A percentile compares a stretch with the other conserved stretches of the same genome.
Conservation (phyloP, 2,888 invertebrate species). For the Limnephilus auricula region DNA sequence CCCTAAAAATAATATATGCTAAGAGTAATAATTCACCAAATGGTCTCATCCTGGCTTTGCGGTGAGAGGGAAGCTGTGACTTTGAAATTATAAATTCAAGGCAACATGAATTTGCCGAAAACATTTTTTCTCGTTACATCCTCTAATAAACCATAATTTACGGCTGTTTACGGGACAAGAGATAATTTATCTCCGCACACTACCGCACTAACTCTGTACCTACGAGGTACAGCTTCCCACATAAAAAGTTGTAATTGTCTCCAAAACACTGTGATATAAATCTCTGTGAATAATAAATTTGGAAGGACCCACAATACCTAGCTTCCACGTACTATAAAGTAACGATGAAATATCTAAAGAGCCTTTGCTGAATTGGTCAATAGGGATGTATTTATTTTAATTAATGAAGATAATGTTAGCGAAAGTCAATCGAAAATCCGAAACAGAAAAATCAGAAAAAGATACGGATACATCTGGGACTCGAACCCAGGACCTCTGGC, state of each 20-base stretch:
- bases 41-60: not conserved
- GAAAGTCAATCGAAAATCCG: no score
- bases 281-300: conserved; percentile 26
- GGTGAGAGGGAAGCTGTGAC: not conserved
- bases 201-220: not conserved
- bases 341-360: not conserved
- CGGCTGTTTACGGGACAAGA: not conserved
- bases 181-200: conserved; percentile 21
- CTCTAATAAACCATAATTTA: conserved; percentile 2
- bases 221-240: not conserved
- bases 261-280: conserved; percentile 29
- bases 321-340: not conserved
- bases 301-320: not conserved
- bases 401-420: no score
- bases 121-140: conserved; percentile 17
- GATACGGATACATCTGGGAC: no score
- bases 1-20: not conserved
- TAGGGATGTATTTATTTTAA: not conserved
- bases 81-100: not conserved
- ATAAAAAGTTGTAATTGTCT: conserved; percentile 27
- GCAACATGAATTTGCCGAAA: not conserved
- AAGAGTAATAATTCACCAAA: not conserved
- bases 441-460: no score
- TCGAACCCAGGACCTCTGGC: no score
- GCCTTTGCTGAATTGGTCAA: not conserved